Evolutionary conservation across 2,113 vertebrate genomes (phyloP), one percentile per base, ranked within the genome.

Genomic region (Plectropomus leopardus): DNA sequence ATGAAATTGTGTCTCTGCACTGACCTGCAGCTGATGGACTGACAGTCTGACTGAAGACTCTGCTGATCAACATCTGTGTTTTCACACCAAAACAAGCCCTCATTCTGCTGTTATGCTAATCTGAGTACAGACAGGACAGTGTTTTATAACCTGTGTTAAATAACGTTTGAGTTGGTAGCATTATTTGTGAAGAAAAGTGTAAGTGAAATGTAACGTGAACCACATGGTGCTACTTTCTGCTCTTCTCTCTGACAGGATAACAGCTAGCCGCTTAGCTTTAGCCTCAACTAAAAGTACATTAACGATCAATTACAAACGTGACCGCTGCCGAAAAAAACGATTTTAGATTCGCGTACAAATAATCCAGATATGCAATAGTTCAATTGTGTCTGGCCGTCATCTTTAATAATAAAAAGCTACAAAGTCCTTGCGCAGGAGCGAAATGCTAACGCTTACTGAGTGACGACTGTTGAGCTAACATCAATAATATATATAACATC

Each of bases 1-100:
- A n/a, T n/a, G n/a, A n/a, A n/a, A n/a, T n/a, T n/a, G n/a, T n/a
- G n/a, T 42, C 34, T 21, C 3, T 3, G 8, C 5, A 40, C 71
- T 74, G 14, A 90, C 88, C 86, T 86, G 85, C 66, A 53, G 82
- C 19, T 24, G 78, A 9, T 9, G 61, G 44, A 48, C 71, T 50
- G 48, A 53, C 34, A 11, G 64, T 28, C 32, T 47, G 45, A 48
- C 21, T n/a, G 77, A 45, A 59, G 28, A 53, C 48, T 81, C 83
- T 82, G 9, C 53, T 57, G 14, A 88, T 40, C 13, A 84, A 45
- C 24, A 59, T 60, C 23, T 63, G 44, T 1, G 77, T 78, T 70
- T 84, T 70, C 23, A 47, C 60, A 23, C 53, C 21, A 0, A 50
- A 19, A 50, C 80, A 30, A 26, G 0, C 1, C 66, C 67, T 75